phyloP scores from a whole-genome alignment of 2,888 invertebrate genomes.

The Polydrusus pterygomalis region DNA sequence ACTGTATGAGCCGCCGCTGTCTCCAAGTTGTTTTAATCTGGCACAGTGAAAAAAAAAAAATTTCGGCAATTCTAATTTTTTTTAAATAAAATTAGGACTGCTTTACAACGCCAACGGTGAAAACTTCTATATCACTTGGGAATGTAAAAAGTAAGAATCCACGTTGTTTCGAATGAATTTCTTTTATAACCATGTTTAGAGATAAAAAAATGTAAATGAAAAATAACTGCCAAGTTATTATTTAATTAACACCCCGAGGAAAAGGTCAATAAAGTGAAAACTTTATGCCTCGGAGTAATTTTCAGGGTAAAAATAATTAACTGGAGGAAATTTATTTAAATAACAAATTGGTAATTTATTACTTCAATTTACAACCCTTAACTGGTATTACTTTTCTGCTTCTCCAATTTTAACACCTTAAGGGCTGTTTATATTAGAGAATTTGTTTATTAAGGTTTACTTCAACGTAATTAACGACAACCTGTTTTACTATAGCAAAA shows the following conservation, averaged over 20 bases:
- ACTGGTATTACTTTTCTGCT: conserved; percentile 6
- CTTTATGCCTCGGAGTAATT: conserved; percentile 4
- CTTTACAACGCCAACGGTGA: no score
- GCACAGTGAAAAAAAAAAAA: no score
- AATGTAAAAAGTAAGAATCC: no score
- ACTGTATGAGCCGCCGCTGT: no score
- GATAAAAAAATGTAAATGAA: background rate
- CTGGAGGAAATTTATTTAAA: conserved; percentile 11
- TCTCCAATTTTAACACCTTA: background rate
- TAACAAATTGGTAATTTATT: conserved; percentile 14
- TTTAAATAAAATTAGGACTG: no score
- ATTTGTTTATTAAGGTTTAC: background rate
- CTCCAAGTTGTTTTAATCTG: no score
- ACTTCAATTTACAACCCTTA: background rate
- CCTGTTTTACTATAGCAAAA: no score
- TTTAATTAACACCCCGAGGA: background rate
- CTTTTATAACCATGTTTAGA: background rate
- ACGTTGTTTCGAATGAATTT: no score
- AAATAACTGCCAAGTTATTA: conserved; percentile 5
- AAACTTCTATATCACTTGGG: no score
- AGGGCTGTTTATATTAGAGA: background rate
- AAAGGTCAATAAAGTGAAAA: conserved; percentile 14
- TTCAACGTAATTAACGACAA: no score
- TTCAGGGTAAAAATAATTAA: conserved; percentile 10
- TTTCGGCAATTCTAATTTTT: no score